Percentiles rank a stretch among this genome's conserved stretches.
Evolutionary conservation across 2,113 vertebrate species (phyloP).

Genomic region (Platichthys stellatus): DNA sequence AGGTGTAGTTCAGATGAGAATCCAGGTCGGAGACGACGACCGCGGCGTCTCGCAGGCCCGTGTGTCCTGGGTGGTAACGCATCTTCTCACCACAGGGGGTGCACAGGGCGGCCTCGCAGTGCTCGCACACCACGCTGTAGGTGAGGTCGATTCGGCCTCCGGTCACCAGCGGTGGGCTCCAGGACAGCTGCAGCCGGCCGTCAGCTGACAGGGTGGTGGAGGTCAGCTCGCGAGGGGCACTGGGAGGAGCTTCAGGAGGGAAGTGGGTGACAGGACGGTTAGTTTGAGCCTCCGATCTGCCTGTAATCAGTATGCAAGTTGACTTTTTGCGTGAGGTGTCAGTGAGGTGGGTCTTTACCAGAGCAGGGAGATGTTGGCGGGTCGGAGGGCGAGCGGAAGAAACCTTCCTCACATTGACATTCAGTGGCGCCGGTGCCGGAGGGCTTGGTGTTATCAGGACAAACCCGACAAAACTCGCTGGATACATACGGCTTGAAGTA

Average conservation of each 20-base stretch:
- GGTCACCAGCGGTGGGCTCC: constrained; percentile 84
- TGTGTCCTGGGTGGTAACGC: constrained; percentile 79
- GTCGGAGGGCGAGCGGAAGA: constrained; percentile 85
- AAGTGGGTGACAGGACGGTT: constrained; percentile 40
- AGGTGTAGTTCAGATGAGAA: constrained; percentile 94
- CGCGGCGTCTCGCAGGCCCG: constrained; percentile 69
- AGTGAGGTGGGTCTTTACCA: constrained; percentile 77
- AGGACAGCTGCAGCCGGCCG: constrained; percentile 88
- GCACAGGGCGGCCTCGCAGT: constrained; percentile 85
- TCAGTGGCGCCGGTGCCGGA: constrained; percentile 74
- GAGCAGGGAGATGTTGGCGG: constrained; percentile 83
- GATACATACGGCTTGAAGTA: constrained; percentile 87
- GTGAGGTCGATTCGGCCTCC: constrained; percentile 88
- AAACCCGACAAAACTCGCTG: constrained; percentile 78
- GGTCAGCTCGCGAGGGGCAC: constrained; percentile 83
- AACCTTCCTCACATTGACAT: constrained; percentile 88
- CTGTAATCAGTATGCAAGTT: not conserved
- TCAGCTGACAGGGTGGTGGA: constrained; percentile 78
- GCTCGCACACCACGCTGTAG: constrained; percentile 88
- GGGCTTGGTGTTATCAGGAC: constrained; percentile 85
- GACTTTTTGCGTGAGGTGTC: not conserved
- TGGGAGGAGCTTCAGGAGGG: constrained; percentile 86
- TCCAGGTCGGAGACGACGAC: constrained; percentile 87
- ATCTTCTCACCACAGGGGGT: constrained; percentile 85
- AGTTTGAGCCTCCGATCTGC: constrained; percentile 7